Base-by-base conservation (phyloP, 1,140 invertebrate genomes). In the Hetaerina americana region DNA sequence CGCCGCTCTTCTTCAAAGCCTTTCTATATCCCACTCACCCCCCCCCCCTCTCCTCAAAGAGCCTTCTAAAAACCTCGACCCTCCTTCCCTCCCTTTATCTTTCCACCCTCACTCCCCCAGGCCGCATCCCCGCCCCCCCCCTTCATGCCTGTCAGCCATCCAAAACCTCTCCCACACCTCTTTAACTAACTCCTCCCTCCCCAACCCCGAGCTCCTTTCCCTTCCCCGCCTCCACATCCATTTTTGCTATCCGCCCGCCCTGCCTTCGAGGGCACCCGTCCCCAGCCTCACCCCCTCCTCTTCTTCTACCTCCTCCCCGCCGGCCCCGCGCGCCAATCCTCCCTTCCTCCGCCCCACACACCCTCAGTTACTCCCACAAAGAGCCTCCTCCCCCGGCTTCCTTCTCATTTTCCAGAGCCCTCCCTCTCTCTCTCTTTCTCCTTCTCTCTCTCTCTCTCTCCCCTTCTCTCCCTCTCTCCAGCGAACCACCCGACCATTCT, bases 401-500 rank as follows among this genome's bases (percentile, higher is more conserved):
- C 71, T 76, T 75, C 76, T 66, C 72, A 66, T 73, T 57, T 72
- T 73, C 73, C 72, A 25, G 40, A 26, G 66, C 66, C 67, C 67
- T 74, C 73, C 75, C 72, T 70, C 66, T 75, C 70, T 73, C 74
- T 76, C 73, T 72, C 73, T 74, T 74, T 70, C 77, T 77, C 76
- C 31, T 8, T 40, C 31, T 18, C 31, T 18, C 6, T 18, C 31
- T 18, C 31, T 40, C 31, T 40, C 31, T 18, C 31, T 6, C 31
- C 31, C 31, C 31, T 40, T 40, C 18, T 40, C 18, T 1, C 75
- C 74, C 66, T 75, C 77, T 68, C 76, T 73, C 78, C 77, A 67
- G 72, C 74, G 3, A 57, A 18, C 40, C 40, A 57, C 40, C 22
- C 40, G 22, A n/a, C 40, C 10, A 12, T 57, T 74, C 27, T 66